Evolutionary conservation across 1,140 invertebrate species (phyloP), one percentile per base, ranked within the genome.

Genomic region (Macrocentrus cingulum): DNA sequence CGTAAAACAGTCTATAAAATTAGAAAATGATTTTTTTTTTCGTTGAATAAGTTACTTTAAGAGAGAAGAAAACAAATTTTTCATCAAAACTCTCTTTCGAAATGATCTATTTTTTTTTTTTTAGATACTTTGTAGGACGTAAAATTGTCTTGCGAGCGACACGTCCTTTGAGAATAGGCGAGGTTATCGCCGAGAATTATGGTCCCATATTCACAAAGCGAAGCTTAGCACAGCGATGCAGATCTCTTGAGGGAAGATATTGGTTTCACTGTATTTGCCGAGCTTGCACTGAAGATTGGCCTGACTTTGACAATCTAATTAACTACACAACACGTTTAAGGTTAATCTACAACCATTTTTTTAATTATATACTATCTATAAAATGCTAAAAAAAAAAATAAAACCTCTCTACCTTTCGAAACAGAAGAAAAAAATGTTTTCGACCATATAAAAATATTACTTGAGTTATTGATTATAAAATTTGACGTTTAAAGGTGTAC

Each of bases 151-250:
- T 93, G 0, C 81, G 85, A 15, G 84, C 91, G 0, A 84, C 84
- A 1, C 81, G 86, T 45, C 84, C 85, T 0, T 70, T 92, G 41
- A 66, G 76, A 9, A 73, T 81, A 1, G 88, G 88, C 0, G 85
- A 90, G 29, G 69, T 86, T 37, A 82, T 94, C 1, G 82, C 86
- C 1, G 93, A 95, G 66, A 94, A 94, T 73, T 96, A 96, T 74
- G 92, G 92, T 0, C 91, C 90, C 4, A 82, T 90, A 54, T 93
- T 91, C 70, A 86, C 88, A 3, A 85, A 88, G 61, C 84, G 83
- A 42, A 77, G 67, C 15, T 66, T 84, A 6, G 74, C 76, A n/a
- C 84, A 90, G 13, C 76, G 93, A 1, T 84, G 86, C 64, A 74
- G 81, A 39, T 82, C 84, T 7, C 77, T 95, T 1, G 73, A 77